Base-by-base conservation (phyloP, 2,113 vertebrate genomes). In the Camelus bactrianus region DNA sequence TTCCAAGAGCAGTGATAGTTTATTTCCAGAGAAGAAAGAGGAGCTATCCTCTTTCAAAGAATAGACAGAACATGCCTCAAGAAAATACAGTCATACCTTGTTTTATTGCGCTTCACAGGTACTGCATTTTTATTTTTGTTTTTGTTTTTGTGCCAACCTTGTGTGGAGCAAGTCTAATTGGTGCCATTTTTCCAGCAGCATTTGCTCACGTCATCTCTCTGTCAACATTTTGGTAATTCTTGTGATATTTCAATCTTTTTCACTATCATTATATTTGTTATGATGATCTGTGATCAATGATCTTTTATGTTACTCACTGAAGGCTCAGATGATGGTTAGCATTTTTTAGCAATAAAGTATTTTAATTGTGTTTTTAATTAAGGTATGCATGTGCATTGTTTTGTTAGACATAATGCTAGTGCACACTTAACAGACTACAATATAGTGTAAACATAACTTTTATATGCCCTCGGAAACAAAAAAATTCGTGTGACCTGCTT, bases 21-120 rank as follows among this genome's bases (percentile, higher is more conserved):
- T 73, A 3, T 92, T 90, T 96, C 65, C 70, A 82, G 56, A 83
- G 77, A 83, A 93, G 48, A 70, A 89, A 79, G n/a, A 56, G 48
- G 91, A 93, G 62, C 3, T 89, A 48, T 65, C n/a, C 20, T 52
- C 30, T 79, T 85, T 8, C 67, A 87, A 89, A 93, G 24, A 58
- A 52, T 22, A 60, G n/a, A 89, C 42, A 90, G 50, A 97, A 38
- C 22, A 89, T 12, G n/a, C 86, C 50, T 89, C 69, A 87, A 87
- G 58, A 35, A 83, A 91, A 54, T 77, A n/a, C 52, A 79, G n/a
- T 38, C 52, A 79, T 79, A 79, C 52, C 52, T 79, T 32, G 9
- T 79, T 79, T 79, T 56, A 56, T 15, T 26, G 76, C 1, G 0
- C 32, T 54, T 56, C 56, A 20, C 76, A 56, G 50, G 35, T 56